phyloP scores from a whole-genome alignment of 1,140 invertebrate species.

The Asobara japonica region DNA sequence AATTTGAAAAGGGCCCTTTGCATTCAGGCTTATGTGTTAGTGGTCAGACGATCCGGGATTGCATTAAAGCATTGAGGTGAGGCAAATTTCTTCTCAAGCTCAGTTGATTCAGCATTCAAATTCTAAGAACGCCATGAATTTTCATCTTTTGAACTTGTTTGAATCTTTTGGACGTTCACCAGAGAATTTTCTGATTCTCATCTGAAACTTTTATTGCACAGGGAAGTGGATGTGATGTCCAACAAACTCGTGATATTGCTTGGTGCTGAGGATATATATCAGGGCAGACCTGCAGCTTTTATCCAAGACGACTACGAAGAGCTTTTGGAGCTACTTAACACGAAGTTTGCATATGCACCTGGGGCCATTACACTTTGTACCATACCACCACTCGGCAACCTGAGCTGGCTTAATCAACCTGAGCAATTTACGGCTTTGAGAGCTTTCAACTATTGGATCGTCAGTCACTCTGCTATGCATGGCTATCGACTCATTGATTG shows the following conservation, averaged over 20 bases:
- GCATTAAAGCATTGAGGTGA: constrained; percentile 32
- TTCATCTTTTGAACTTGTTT: too few species aligned
- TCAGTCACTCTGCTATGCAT: neutral
- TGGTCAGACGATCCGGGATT: constrained; percentile 42
- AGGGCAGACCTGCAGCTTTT: neutral
- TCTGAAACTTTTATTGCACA: too few species aligned
- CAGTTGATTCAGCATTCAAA: too few species aligned
- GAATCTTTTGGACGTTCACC: too few species aligned
- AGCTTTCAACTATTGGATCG: constrained; percentile 45
- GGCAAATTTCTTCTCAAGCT: too few species aligned
- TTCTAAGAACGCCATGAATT: too few species aligned
- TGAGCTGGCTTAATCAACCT: constrained; percentile 25
- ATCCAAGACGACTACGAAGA: constrained; percentile 35
- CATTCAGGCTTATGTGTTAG: constrained; percentile 41
- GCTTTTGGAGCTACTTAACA: constrained; percentile 31
- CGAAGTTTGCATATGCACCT: constrained; percentile 34
- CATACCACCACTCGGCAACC: constrained; percentile 44
- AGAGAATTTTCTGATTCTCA: too few species aligned
- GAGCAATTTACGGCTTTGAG: constrained; percentile 29
- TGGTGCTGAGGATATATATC: constrained; percentile 43
- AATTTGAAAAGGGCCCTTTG: constrained; percentile 30
- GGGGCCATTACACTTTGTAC: constrained; percentile 43
- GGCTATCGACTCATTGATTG: constrained; percentile 44
- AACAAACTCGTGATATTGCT: constrained; percentile 42
- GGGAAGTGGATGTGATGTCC: constrained; percentile 33